Evolutionary conservation across 2,113 vertebrate species (phyloP).

Genomic region (Physeter macrocephalus): DNA sequence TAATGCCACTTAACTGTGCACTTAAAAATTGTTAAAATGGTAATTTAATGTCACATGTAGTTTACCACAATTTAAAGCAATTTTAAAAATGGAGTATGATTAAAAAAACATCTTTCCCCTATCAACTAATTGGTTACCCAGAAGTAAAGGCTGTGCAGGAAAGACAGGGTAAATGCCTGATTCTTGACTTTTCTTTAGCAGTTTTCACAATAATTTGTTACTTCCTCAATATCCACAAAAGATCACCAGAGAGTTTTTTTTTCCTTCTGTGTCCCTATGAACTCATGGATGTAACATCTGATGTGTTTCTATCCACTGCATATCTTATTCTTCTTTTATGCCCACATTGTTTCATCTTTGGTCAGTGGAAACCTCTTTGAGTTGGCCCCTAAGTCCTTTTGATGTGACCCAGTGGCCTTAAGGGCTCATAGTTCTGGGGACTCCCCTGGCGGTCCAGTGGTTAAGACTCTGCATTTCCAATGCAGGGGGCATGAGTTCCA

Average conservation of each 20-base stretch:
- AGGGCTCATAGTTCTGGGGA: neutral
- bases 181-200: neutral
- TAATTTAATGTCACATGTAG: neutral
- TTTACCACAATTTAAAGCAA: neutral
- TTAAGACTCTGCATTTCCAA: too few relatives aligned
- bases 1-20: too few relatives aligned
- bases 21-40: neutral
- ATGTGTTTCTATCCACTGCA: too few relatives aligned
- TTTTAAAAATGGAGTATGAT: neutral
- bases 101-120: neutral
- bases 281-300: too few relatives aligned
- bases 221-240: neutral
- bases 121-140: neutral
- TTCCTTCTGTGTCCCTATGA: neutral
- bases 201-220: neutral
- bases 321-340: neutral
- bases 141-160: neutral
- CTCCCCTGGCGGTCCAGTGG: too few relatives aligned
- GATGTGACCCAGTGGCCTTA: neutral
- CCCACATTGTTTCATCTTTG: neutral
- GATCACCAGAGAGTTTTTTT: neutral
- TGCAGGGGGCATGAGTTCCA: too few relatives aligned
- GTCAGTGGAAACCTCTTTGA: neutral
- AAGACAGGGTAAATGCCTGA: too few relatives aligned
- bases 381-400: neutral